phyloP scores from a whole-genome alignment of 2,888 invertebrate genomes.

The Hypena proboscidalis region DNA sequence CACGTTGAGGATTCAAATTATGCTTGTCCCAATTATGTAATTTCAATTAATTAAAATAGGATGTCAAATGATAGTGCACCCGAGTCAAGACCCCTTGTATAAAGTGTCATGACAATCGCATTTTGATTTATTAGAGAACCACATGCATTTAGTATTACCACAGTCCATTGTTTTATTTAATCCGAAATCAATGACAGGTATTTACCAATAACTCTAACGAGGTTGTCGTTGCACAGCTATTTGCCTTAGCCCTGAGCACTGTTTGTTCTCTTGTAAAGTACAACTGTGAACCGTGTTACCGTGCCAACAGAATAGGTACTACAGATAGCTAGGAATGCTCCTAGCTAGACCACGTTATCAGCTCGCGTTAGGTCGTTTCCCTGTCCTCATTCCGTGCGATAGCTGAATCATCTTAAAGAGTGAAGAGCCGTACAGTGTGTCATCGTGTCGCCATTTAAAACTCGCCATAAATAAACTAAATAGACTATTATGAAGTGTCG shows the following conservation, averaged over 20 bases:
- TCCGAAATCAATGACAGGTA: constrained; percentile 50
- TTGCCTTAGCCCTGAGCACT: constrained; percentile 41
- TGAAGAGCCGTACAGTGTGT: constrained; percentile 16
- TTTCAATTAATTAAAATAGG: constrained; percentile 39
- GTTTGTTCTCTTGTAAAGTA: constrained; percentile 53
- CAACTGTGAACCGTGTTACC: constrained; percentile 55
- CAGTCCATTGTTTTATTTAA: constrained; percentile 51
- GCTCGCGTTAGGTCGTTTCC: constrained; percentile 71
- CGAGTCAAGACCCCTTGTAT: constrained; percentile 34
- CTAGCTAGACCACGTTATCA: constrained; percentile 74
- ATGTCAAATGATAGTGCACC: constrained; percentile 30
- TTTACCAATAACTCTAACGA: constrained; percentile 47
- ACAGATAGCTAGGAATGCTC: constrained; percentile 61
- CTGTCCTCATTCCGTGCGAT: constrained; percentile 64
- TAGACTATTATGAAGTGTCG: constrained; percentile 17
- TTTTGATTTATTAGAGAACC: constrained; percentile 50
- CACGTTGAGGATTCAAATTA: constrained; percentile 37
- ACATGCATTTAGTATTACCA: constrained; percentile 49
- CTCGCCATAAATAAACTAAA: constrained; percentile 21
- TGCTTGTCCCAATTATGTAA: constrained; percentile 33
- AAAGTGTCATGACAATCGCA: constrained; percentile 46
- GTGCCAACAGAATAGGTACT: constrained; percentile 54
- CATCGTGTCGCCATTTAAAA: constrained; percentile 17
- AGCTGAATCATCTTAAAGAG: constrained; percentile 48
- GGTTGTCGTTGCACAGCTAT: constrained; percentile 42